Evolutionary conservation across 2,888 invertebrate genomes (phyloP).

Genomic region (Lypha dubia): DNA sequence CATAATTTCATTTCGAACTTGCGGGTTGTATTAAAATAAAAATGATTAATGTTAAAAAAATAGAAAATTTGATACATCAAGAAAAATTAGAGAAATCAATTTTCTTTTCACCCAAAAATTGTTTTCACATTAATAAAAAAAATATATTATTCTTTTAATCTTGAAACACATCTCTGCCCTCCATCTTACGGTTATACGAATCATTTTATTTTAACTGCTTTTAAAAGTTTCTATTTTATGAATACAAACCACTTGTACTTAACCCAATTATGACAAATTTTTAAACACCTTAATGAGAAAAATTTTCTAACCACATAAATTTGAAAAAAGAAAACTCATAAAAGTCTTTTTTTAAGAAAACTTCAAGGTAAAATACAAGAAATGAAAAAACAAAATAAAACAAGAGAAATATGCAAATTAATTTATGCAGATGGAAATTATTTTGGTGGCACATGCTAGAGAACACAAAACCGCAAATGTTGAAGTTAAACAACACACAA

Average conservation of each 20-base stretch:
- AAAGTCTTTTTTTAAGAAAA: slow-evolving; percentile 19
- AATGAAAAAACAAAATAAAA: slow-evolving; percentile 4
- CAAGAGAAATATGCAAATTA: slow-evolving; percentile 20
- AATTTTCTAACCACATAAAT: slow-evolving; percentile 29
- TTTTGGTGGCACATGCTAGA: slow-evolving; percentile 38
- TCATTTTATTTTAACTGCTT: neutral
- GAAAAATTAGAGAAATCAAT: too few species aligned
- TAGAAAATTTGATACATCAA: too few species aligned
- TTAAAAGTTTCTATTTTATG: neutral
- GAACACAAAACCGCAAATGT: neutral
- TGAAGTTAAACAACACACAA: neutral
- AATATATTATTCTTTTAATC: neutral
- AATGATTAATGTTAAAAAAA: too few species aligned
- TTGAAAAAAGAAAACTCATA: slow-evolving; percentile 4
- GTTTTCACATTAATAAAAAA: neutral
- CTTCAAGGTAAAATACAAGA: neutral
- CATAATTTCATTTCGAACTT: too few species aligned
- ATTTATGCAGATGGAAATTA: slow-evolving; percentile 53
- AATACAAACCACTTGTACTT: neutral
- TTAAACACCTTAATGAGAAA: slow-evolving; percentile 24
- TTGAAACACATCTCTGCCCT: neutral
- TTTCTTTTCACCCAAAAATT: too few species aligned
- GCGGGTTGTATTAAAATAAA: too few species aligned
- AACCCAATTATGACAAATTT: slow-evolving; percentile 44
- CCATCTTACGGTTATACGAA: neutral